Evolutionary conservation across 2,113 vertebrate genomes (phyloP), one percentile per base, ranked within the genome.

Genomic region (Gavialis gangeticus): DNA sequence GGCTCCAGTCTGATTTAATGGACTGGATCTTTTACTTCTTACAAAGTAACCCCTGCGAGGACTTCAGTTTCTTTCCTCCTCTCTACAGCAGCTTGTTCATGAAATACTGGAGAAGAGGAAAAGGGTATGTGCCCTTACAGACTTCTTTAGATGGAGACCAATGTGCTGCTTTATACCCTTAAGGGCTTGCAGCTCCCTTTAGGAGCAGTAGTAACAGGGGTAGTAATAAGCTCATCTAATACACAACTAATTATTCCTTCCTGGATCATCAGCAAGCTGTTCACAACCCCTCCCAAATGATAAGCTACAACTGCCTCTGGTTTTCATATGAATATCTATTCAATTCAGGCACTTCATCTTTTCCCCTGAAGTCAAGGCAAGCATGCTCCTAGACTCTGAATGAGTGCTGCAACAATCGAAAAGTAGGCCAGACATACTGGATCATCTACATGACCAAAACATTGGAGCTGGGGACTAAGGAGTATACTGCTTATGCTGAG

Each of bases 1-100:
- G 87, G 91, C 94, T 89, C 89, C 58, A 94, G 95, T 97, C 91
- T 93, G 95, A 91, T 89, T 96, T 95, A 95, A 95, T 94, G 46
- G 46, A 46, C 46, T 46, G 46, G 46, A 46, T 46, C 46, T 46
- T 46, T 46, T 82, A 80, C 11, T 95, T 75, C 60, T 95, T 81
- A 84, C 96, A 93, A 93, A 96, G 93, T 37, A 92, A 85, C 16
- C 69, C 81, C 95, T 96, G 82, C 55, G 27, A 82, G 58, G 0
- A 92, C 60, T 93, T 85, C 84, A 93, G 92, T 57, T 17, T 30
- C 34, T 92, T 94, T 89, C 21, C 71, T 86, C 82, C 60, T 77
- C 46, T 77, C 62, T 34, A 66, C 37, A 78, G 34, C 55, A 34
- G 9, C 89, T 93, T 66, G 85, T 60, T 56, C 84, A 34, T 56